phyloP scores from a whole-genome alignment of 2,797 vertebrate genomes.

The Sebastes diploproa region DNA sequence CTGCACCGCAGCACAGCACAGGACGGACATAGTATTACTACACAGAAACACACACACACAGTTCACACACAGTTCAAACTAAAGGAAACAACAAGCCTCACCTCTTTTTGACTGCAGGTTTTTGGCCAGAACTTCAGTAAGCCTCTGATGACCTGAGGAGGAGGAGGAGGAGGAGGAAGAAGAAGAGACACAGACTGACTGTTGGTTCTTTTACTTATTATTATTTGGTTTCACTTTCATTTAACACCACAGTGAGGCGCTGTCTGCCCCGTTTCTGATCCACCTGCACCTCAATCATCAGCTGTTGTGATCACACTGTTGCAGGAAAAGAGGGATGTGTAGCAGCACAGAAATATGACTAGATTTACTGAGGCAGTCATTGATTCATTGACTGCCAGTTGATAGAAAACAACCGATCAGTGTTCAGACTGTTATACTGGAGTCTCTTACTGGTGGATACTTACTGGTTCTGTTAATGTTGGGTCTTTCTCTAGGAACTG shows the following conservation, averaged over 20 bases:
- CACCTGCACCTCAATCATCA: too few relatives aligned
- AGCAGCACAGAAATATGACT: not conserved
- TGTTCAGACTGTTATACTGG: not conserved
- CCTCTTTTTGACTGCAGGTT: constrained; percentile 99
- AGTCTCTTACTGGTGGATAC: constrained; percentile 36
- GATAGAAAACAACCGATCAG: not conserved
- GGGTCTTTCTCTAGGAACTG: constrained; percentile 99
- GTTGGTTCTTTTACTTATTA: not conserved
- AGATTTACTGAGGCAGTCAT: not conserved
- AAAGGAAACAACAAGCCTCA: constrained; percentile 41
- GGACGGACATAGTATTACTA: not conserved
- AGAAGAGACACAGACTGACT: constrained; percentile 9
- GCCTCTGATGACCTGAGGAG: constrained; percentile 93
- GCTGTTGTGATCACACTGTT: not conserved
- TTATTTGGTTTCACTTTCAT: not conserved
- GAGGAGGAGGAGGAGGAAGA: not conserved
- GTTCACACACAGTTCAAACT: not conserved
- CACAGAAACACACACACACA: not conserved
- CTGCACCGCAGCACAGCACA: constrained; percentile 59
- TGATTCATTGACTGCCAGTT: not conserved
- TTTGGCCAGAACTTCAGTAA: constrained; percentile 99
- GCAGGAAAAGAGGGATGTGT: not conserved
- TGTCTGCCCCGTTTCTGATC: not conserved
- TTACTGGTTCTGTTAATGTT: constrained; percentile 97
- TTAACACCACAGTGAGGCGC: not conserved